Conservation (phyloP, 2,113 vertebrate species). For the Tamias sibiricus region DNA sequence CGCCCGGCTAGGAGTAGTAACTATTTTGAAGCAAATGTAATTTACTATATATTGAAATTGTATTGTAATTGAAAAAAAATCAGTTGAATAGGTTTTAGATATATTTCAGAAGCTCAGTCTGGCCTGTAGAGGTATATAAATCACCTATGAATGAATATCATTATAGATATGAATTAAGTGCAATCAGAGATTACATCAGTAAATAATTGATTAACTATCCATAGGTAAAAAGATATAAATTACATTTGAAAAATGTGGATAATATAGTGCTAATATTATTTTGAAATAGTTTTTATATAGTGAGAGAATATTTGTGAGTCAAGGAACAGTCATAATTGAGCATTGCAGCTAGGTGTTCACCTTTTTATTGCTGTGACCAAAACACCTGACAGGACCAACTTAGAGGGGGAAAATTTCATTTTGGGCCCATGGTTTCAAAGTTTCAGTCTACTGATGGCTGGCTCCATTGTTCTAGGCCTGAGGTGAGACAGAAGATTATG, state of each 20-base stretch:
- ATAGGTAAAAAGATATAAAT: not conserved
- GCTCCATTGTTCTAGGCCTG: too few species aligned
- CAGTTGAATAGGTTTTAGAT: not conserved
- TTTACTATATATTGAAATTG: not conserved
- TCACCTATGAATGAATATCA: not conserved
- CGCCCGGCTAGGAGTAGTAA: not conserved
- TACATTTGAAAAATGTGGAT: not conserved
- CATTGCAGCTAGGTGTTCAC: too few species aligned
- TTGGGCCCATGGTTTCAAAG: too few species aligned
- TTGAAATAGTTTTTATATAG: not conserved
- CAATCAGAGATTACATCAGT: not conserved
- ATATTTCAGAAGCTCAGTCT: not conserved
- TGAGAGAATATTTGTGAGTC: not conserved
- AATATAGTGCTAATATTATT: not conserved
- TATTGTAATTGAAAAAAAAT: not conserved
- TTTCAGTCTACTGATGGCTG: too few species aligned
- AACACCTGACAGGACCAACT: too few species aligned
- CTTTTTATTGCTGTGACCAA: too few species aligned
- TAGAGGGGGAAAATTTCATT: too few species aligned
- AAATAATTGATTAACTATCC: not conserved
- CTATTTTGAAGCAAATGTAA: not conserved
- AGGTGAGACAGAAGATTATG: too few species aligned
- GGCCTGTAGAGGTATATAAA: not conserved
- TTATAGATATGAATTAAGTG: not conserved
- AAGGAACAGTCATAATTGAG: not conserved